phyloP scores from a whole-genome alignment of 2,888 invertebrate genomes.

The Leuctra nigra region DNA sequence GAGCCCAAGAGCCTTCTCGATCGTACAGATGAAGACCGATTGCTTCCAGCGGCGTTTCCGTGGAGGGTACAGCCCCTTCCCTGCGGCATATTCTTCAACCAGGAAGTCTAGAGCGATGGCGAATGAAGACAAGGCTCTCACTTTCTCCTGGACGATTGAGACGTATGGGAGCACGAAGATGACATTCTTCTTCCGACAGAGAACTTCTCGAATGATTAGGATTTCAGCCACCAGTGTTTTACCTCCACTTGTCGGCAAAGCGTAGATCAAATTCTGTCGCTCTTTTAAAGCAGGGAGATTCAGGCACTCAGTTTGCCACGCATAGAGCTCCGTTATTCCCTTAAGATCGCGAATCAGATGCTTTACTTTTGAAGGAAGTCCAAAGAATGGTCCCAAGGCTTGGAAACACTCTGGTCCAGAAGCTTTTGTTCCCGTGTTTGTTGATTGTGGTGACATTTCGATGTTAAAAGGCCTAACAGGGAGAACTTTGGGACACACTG shows the following conservation, averaged over 20 bases:
- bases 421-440: not conserved
- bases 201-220: slow-evolving; percentile 77
- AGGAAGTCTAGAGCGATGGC: slow-evolving; percentile 81
- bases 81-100: slow-evolving; percentile 92
- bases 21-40: slow-evolving; percentile 85
- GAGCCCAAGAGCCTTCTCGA: slow-evolving; percentile 86
- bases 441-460: not conserved
- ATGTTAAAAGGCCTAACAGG: not conserved
- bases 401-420: not conserved
- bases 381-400: slow-evolving; percentile 60
- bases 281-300: slow-evolving; percentile 63
- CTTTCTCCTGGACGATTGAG: slow-evolving; percentile 96
- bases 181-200: slow-evolving; percentile 74
- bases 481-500: slow-evolving; percentile 10
- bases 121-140: slow-evolving; percentile 76
- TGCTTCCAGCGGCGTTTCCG: slow-evolving; percentile 68
- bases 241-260: slow-evolving; percentile 93
- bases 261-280: slow-evolving; percentile 80
- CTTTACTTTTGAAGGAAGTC: slow-evolving; percentile 64
- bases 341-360: slow-evolving; percentile 65
- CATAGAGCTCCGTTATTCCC: slow-evolving; percentile 77
- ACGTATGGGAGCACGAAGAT: slow-evolving; percentile 91
- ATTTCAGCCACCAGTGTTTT: slow-evolving; percentile 97
- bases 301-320: slow-evolving; percentile 93
- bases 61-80: slow-evolving; percentile 79